Evolutionary conservation across 2,888 invertebrate genomes (phyloP).

Genomic region (Oscheius sp.): DNA sequence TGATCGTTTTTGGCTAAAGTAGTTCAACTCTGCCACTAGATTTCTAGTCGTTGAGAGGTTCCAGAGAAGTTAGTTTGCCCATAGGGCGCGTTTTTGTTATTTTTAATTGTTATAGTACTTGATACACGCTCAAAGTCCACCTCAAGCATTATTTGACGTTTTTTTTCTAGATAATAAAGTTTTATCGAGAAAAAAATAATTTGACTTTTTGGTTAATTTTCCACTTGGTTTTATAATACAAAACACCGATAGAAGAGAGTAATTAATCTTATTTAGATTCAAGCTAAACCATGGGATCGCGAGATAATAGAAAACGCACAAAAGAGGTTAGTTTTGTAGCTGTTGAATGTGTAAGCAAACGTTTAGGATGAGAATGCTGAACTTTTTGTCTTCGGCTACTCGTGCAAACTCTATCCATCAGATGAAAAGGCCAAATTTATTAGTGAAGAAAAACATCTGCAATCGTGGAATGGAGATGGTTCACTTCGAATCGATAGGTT

Average conservation of each 20-base stretch:
- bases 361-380: slow-evolving; percentile 15
- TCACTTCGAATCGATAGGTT: slow-evolving; percentile 49
- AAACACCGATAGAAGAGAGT: neutral
- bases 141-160: neutral
- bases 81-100: too few relatives aligned
- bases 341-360: neutral
- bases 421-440: slow-evolving; percentile 44
- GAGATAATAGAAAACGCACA: slow-evolving; percentile 1
- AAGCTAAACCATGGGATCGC: neutral
- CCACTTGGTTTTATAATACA: too few relatives aligned
- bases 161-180: neutral
- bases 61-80: too few relatives aligned
- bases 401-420: slow-evolving; percentile 50
- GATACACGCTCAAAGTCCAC: too few relatives aligned
- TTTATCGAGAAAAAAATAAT: too few relatives aligned
- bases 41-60: too few relatives aligned
- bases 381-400: slow-evolving; percentile 58
- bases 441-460: slow-evolving; percentile 56
- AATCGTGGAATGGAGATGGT: slow-evolving; percentile 58
- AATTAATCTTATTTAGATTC: neutral
- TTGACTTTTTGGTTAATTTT: too few relatives aligned
- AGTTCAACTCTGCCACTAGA: too few relatives aligned
- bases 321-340: neutral
- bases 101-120: too few relatives aligned
- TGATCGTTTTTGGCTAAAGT: neutral